phyloP scores from a whole-genome alignment of 2,797 vertebrate genomes.

The Protonibea diacanthus region DNA sequence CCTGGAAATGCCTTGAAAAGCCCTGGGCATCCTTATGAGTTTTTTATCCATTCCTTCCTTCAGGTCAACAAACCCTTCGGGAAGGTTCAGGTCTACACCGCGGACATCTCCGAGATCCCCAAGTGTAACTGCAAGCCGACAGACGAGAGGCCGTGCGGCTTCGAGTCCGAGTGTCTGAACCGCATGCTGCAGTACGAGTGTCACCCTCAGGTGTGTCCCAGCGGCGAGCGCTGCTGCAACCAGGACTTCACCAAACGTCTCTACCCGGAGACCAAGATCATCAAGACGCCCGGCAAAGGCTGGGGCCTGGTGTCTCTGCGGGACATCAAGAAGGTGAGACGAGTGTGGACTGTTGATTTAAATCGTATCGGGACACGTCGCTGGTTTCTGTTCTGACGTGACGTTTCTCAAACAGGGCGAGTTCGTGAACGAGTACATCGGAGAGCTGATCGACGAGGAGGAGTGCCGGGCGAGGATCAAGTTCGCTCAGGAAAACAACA shows the following conservation, averaged over 20 bases:
- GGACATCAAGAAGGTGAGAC: conserved; percentile 95
- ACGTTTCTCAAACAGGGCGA: conserved; percentile 87
- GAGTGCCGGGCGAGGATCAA: conserved; percentile 96
- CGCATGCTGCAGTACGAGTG: conserved; percentile 99
- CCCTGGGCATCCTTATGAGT: too few relatives aligned
- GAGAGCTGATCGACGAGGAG: conserved; percentile 97
- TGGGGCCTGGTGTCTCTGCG: conserved; percentile 94
- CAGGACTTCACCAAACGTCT: conserved; percentile 97
- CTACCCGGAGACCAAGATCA: conserved; percentile 97
- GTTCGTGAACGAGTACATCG: conserved; percentile 98
- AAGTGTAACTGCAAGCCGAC: conserved; percentile 98
- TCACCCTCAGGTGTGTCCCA: conserved; percentile 96
- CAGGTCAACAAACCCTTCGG: conserved; percentile 97
- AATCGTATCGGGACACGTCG: not conserved
- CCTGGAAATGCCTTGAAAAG: too few relatives aligned
- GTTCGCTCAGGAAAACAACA: conserved; percentile 95
- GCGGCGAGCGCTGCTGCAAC: conserved; percentile 93
- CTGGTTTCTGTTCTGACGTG: not conserved
- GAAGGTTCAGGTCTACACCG: conserved; percentile 94
- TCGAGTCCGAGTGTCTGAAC: conserved; percentile 97
- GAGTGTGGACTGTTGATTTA: not conserved
- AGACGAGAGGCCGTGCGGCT: conserved; percentile 93
- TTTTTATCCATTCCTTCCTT: too few relatives aligned
- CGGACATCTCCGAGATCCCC: conserved; percentile 96
- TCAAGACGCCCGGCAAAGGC: conserved; percentile 95